Percentiles rank a stretch among this genome's conserved stretches.
Evolutionary conservation across 2,888 invertebrate genomes (phyloP).

Genomic region (Lepeophtheirus nordmannii): DNA sequence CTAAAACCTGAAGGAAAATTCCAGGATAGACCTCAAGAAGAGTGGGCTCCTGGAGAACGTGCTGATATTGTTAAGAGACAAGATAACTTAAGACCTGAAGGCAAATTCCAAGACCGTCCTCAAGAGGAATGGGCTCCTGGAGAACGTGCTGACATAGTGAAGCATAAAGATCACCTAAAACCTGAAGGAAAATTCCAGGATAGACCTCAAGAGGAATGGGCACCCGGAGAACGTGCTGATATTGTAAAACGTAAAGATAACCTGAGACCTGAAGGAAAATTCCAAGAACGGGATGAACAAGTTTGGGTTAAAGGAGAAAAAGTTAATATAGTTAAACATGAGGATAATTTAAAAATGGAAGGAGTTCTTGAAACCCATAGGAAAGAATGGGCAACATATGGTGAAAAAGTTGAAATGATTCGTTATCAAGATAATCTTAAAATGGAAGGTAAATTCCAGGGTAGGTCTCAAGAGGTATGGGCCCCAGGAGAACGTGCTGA

Average conservation of each 20-base stretch:
- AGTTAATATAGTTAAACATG: slow-evolving; percentile 32
- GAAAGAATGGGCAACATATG: slow-evolving; percentile 38
- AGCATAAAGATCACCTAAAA: slow-evolving; percentile 26
- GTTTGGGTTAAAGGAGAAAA: slow-evolving; percentile 26
- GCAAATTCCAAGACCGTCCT: slow-evolving; percentile 33
- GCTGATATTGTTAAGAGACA: slow-evolving; percentile 28
- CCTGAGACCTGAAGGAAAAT: slow-evolving; percentile 40
- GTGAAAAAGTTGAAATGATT: slow-evolving; percentile 28
- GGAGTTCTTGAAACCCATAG: slow-evolving; percentile 40
- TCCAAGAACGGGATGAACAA: slow-evolving; percentile 30
- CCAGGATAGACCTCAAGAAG: background rate
- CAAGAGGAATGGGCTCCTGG: slow-evolving; percentile 26
- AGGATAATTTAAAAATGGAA: slow-evolving; percentile 41
- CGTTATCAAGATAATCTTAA: slow-evolving; percentile 29
- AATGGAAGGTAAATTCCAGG: slow-evolving; percentile 28
- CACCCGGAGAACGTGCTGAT: slow-evolving; percentile 29
- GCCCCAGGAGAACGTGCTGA: slow-evolving; percentile 9
- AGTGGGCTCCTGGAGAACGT: slow-evolving; percentile 8
- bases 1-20: slow-evolving; percentile 26
- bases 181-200: slow-evolving; percentile 26
- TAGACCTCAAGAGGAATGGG: slow-evolving; percentile 34
- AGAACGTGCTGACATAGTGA: slow-evolving; percentile 26
- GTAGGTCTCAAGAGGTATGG: slow-evolving; percentile 23
- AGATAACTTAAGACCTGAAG: slow-evolving; percentile 36
- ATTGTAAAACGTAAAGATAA: slow-evolving; percentile 36